Conservation (phyloP, 2,113 vertebrate genomes). For the Muscicapa adusta region DNA sequence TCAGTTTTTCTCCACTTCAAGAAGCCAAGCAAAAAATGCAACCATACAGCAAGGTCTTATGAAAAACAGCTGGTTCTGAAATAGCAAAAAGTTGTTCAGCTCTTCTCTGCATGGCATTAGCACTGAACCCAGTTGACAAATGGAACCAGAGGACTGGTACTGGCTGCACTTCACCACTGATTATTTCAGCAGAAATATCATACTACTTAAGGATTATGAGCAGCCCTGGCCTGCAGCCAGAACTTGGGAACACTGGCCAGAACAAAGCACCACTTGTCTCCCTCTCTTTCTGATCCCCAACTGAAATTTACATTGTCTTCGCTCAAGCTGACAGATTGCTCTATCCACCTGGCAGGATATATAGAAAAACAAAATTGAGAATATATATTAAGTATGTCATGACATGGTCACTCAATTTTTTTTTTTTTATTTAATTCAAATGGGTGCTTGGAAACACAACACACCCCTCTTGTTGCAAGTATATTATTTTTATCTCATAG, state of each 20-base stretch:
- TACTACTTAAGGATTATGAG: constrained; percentile 26
- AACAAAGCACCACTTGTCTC: not conserved
- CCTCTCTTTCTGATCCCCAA: not conserved
- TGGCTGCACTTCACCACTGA: not conserved
- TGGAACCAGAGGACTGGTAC: not conserved
- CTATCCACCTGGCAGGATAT: not conserved
- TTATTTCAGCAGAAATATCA: constrained; percentile 41
- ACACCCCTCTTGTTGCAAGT: not conserved
- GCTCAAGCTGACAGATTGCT: not conserved
- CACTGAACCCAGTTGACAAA: not conserved
- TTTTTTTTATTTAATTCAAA: not conserved
- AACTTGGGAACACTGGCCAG: not conserved
- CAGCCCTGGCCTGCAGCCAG: constrained; percentile 15
- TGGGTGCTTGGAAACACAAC: not conserved
- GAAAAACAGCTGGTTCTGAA: not conserved
- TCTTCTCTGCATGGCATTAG: not conserved
- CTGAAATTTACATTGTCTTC: not conserved
- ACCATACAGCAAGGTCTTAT: not conserved
- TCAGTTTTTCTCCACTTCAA: not conserved
- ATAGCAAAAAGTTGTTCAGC: not conserved
- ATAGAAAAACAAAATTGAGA: not conserved
- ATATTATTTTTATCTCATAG: not conserved
- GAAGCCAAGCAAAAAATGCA: not conserved
- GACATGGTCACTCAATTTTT: not conserved
- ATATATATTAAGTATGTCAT: not conserved